Percentiles rank a stretch among this genome's conserved stretches.
phyloP scores from a whole-genome alignment of 2,888 invertebrate genomes.

The Altica lythri region DNA sequence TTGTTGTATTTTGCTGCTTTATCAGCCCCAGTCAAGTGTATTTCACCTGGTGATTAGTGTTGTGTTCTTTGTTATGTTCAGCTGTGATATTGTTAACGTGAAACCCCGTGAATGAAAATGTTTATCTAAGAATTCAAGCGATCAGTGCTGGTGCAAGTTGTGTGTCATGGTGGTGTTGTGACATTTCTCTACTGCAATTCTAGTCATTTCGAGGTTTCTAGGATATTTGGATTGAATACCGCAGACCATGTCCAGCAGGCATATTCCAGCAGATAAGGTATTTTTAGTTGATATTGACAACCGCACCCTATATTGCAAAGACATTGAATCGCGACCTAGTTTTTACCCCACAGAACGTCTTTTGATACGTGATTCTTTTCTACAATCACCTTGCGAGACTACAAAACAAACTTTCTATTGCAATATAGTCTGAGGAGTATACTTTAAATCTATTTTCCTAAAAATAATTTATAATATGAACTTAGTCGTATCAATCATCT shows the following conservation, averaged over 20 bases:
- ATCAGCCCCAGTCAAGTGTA: constrained; percentile 30
- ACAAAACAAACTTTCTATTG: constrained; percentile 13
- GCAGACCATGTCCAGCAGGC: constrained; percentile 76
- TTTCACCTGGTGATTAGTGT: constrained; percentile 32
- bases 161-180: constrained; percentile 50
- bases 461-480: no score
- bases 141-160: constrained; percentile 35
- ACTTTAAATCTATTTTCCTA: constrained; percentile 1
- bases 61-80: constrained; percentile 30
- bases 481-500: no score
- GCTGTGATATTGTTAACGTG: constrained; percentile 28
- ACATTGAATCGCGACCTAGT: constrained; percentile 52
- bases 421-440: background rate
- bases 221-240: constrained; percentile 34
- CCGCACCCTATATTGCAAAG: constrained; percentile 52
- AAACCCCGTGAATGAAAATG: constrained; percentile 27
- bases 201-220: constrained; percentile 37
- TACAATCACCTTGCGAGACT: constrained; percentile 10
- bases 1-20: constrained; percentile 42
- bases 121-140: constrained; percentile 33
- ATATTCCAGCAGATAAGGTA: constrained; percentile 85
- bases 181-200: constrained; percentile 44
- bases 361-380: constrained; percentile 24
- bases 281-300: constrained; percentile 56
- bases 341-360: constrained; percentile 44